Percentiles rank a stretch among this genome's conserved stretches.
Evolutionary conservation across 2,888 invertebrate species (phyloP).

Genomic region (Plusia festucae): DNA sequence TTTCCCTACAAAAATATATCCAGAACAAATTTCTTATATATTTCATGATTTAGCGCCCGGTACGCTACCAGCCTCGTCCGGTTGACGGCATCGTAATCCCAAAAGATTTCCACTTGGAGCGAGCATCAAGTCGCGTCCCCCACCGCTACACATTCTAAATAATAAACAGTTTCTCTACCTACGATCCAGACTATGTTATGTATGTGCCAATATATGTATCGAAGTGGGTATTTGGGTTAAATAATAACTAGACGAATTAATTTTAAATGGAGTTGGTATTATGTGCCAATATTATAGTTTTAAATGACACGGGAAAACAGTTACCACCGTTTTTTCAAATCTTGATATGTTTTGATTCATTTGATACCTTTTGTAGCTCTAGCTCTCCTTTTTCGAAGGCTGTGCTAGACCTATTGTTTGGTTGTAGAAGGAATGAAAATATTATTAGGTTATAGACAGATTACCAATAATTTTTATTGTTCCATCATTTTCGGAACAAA

Average conservation of each 20-base stretch:
- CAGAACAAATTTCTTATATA: not conserved
- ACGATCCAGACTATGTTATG: constrained; percentile 48
- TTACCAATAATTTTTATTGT: no score
- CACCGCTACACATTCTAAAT: constrained; percentile 89
- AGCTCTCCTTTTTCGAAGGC: not conserved
- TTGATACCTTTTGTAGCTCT: not conserved
- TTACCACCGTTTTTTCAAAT: no score
- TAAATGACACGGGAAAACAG: no score
- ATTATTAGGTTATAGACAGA: no score
- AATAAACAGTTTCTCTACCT: constrained; percentile 85
- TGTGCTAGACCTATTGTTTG: no score
- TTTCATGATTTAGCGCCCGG: constrained; percentile 53
- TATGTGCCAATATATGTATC: constrained; percentile 24
- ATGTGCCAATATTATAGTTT: no score
- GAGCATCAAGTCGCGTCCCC: constrained; percentile 87
- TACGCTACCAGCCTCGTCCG: constrained; percentile 65
- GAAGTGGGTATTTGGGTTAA: constrained; percentile 5
- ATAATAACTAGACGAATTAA: constrained; percentile 1
- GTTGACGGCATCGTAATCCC: constrained; percentile 88
- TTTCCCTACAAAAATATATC: no score
- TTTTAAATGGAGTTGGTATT: not conserved
- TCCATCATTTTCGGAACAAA: no score
- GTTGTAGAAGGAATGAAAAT: no score
- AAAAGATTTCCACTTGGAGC: constrained; percentile 90
- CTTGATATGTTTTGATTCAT: no score